A percentile compares a stretch with the other conserved stretches of the same genome.
These are phyloP conservation scores for Enhydra lutris DNA, from an alignment of 2,113 vertebrate genomes.

Conservation along the genomic window DNA sequence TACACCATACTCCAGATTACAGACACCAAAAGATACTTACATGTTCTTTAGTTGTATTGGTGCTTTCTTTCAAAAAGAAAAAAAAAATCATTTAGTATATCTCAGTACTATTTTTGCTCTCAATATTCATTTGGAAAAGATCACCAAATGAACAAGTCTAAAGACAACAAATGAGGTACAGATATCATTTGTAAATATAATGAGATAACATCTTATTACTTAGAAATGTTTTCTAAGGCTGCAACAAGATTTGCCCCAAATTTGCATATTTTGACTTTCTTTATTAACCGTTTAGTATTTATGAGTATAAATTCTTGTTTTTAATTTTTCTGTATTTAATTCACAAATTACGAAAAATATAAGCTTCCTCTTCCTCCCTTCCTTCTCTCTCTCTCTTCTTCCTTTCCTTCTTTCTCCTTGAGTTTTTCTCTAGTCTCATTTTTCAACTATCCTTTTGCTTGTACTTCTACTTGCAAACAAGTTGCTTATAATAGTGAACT, in stretches of 20 bases:
- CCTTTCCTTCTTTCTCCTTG: background rate
- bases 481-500: slow-evolving; percentile 56
- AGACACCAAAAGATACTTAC: background rate
- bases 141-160: background rate
- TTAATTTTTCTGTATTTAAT: background rate
- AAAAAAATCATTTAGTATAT: background rate
- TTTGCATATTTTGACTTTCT: background rate
- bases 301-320: background rate
- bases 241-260: background rate
- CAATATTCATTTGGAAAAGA: background rate
- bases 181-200: background rate
- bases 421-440: background rate
- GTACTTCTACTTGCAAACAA: slow-evolving; percentile 37
- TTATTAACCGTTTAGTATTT: background rate
- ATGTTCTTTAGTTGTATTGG: background rate
- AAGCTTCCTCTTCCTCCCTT: background rate
- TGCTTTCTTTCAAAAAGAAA: background rate
- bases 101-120: background rate
- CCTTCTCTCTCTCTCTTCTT: background rate
- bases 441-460: slow-evolving; percentile 36
- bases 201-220: background rate
- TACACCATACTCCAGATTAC: background rate
- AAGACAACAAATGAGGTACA: background rate
- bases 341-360: background rate
- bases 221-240: slow-evolving; percentile 3